These are phyloP conservation scores for Hoplodrina ambigua DNA, from an alignment of 2,888 invertebrate species.

Conservation along the genomic window DNA sequence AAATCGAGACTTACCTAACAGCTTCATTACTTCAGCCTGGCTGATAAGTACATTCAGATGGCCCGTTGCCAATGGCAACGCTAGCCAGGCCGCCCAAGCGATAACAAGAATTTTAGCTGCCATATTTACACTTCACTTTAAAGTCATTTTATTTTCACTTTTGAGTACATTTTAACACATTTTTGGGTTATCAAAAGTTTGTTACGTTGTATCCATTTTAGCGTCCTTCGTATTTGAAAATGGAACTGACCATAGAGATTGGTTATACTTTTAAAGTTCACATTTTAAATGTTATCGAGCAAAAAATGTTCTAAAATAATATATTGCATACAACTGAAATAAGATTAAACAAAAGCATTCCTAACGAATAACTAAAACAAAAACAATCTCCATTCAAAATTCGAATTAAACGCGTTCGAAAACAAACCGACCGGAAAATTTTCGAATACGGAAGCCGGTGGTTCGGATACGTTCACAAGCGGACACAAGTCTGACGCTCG, in stretches of 20 bases:
- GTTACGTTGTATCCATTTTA: slow-evolving; percentile 73
- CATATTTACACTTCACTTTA: slow-evolving; percentile 79
- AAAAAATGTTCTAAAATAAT: background rate
- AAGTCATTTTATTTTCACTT: slow-evolving; percentile 84
- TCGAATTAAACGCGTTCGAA: slow-evolving; percentile 44
- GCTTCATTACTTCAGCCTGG: slow-evolving; percentile 94
- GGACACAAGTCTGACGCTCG: slow-evolving; percentile 77
- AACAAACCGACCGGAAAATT: slow-evolving; percentile 64
- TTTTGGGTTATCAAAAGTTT: slow-evolving; percentile 39
- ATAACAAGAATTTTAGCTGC: slow-evolving; percentile 81
- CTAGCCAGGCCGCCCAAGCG: slow-evolving; percentile 84
- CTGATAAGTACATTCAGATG: slow-evolving; percentile 95
- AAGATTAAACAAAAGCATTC: slow-evolving; percentile 4
- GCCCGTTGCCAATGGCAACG: slow-evolving; percentile 91
- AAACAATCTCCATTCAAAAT: slow-evolving; percentile 45
- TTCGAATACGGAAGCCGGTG: slow-evolving; percentile 70
- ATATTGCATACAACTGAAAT: background rate
- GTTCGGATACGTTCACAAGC: slow-evolving; percentile 69
- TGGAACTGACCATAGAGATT: slow-evolving; percentile 8
- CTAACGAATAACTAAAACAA: slow-evolving; percentile 20
- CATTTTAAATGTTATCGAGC: slow-evolving; percentile 18
- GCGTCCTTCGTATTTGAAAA: slow-evolving; percentile 57
- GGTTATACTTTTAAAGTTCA: slow-evolving; percentile 25
- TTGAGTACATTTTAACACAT: slow-evolving; percentile 77
- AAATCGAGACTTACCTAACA: slow-evolving; percentile 92